Evolutionary conservation across 2,797 vertebrate species (phyloP).

Genomic region (Semaprochilodus insignis): DNA sequence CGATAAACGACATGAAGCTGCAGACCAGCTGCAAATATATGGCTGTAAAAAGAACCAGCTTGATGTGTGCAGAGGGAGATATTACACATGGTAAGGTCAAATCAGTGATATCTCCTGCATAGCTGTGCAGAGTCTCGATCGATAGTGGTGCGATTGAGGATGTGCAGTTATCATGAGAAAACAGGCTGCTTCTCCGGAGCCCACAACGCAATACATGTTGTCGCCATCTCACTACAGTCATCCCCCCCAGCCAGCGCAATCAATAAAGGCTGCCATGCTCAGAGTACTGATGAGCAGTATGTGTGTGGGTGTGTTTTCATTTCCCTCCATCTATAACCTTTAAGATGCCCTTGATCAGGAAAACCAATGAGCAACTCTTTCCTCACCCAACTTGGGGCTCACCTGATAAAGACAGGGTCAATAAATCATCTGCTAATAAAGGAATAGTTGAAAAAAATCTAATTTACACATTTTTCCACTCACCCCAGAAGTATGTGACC

Average conservation of each 20-base stretch:
- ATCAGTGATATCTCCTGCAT: neutral
- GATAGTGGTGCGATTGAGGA: slow-evolving; percentile 18
- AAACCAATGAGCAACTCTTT: neutral
- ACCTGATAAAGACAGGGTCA: neutral
- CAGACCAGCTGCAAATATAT: neutral
- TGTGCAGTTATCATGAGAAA: slow-evolving; percentile 17
- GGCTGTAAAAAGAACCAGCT: neutral
- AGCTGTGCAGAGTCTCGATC: slow-evolving; percentile 5
- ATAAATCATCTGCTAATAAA: neutral
- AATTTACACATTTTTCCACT: neutral
- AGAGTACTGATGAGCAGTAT: slow-evolving; percentile 18
- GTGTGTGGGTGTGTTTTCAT: slow-evolving; percentile 6
- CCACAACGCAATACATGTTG: slow-evolving; percentile 12
- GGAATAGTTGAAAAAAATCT: neutral
- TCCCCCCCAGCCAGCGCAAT: neutral
- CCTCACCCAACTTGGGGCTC: neutral
- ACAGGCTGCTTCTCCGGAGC: slow-evolving; percentile 7
- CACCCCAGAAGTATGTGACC: neutral
- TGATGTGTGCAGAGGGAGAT: neutral
- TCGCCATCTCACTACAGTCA: slow-evolving; percentile 18
- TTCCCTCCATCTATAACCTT: slow-evolving; percentile 5
- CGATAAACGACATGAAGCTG: neutral
- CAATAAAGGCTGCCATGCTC: slow-evolving; percentile 21
- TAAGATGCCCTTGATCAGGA: neutral
- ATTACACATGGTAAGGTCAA: neutral